Evolutionary conservation across 1,140 invertebrate genomes (phyloP), one percentile per base, ranked within the genome.

Genomic region (Lepidurus apus): DNA sequence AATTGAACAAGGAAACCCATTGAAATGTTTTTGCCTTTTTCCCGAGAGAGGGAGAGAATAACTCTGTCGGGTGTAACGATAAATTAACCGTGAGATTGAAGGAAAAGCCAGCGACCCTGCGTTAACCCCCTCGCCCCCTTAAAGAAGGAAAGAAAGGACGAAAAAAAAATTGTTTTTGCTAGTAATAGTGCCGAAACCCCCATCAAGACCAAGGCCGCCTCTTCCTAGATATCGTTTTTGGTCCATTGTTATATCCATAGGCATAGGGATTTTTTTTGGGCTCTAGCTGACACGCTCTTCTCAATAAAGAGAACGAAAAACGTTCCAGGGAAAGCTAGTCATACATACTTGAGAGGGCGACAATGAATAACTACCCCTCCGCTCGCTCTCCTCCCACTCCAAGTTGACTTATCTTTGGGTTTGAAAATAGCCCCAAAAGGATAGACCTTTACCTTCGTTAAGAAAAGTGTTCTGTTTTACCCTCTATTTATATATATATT

Each of bases 51-150:
- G 7, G 2, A 21, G 53, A 65, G 53, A 65, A 17, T 65, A 21
- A 21, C 53, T 21, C 4, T 2, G 34, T 2, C 34, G 34, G 2
- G 34, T 34, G 5, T 21, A 65, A 65, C 21, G 53, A 65, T 65
- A 65, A 65, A 21, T 65, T 65, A 65, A 65, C 53, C 53, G 21
- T 65, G 53, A 21, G 53, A 65, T 65, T 65, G 53, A 65, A 65
- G 53, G 53, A n/a, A 65, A 65, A n/a, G 11, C 8, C 3, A 65
- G 21, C 21, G 21, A 65, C 17, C 53, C 21, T 65, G 17, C 13
- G 17, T 65, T 65, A n/a, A 21, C 17, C 17, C 53, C 53, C 17
- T 65, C 6, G 8, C 17, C 53, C 53, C 53, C 53, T 65, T 21
- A 13, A 21, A 65, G 21, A 13, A 21, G 21, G 21, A 65, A 21